Conservation (phyloP, 2,113 vertebrate species). For the Apaloderma vittatum region DNA sequence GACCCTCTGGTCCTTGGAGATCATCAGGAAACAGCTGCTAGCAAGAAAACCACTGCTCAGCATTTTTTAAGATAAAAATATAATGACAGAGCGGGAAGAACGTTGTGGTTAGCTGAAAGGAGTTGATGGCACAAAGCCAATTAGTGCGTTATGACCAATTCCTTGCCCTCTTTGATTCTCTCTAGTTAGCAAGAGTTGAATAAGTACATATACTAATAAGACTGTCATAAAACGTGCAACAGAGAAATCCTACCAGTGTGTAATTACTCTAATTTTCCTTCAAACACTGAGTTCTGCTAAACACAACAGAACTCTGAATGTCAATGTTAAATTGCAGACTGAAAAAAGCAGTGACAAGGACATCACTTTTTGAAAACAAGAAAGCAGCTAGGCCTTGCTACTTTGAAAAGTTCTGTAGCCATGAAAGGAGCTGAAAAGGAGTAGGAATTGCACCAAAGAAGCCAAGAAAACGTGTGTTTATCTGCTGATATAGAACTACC, state of each 20-base stretch:
- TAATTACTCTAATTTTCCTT: not conserved
- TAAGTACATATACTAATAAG: not conserved
- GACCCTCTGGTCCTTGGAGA: not conserved
- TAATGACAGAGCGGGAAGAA: not conserved
- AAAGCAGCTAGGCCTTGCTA: not conserved
- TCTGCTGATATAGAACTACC: not conserved
- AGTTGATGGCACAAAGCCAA: not conserved
- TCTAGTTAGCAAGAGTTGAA: not conserved
- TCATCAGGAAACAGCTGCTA: not conserved
- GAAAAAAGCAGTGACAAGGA: not conserved
- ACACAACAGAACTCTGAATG: not conserved
- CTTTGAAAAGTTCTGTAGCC: not conserved
- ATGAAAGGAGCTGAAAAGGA: not conserved
- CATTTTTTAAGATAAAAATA: conserved; percentile 5
- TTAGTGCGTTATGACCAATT: not conserved
- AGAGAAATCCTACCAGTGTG: not conserved
- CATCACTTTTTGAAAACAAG: not conserved
- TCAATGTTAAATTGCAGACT: not conserved
- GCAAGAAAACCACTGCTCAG: not conserved
- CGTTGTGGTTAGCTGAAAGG: not conserved
- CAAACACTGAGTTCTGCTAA: not conserved
- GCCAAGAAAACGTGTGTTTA: not conserved
- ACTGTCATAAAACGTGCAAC: not conserved
- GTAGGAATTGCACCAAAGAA: not conserved
- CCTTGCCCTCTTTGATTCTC: not conserved